A percentile compares a stretch with the other conserved stretches of the same genome.
phyloP scores from a whole-genome alignment of 2,888 invertebrate species.

The Incurvaria masculella region DNA sequence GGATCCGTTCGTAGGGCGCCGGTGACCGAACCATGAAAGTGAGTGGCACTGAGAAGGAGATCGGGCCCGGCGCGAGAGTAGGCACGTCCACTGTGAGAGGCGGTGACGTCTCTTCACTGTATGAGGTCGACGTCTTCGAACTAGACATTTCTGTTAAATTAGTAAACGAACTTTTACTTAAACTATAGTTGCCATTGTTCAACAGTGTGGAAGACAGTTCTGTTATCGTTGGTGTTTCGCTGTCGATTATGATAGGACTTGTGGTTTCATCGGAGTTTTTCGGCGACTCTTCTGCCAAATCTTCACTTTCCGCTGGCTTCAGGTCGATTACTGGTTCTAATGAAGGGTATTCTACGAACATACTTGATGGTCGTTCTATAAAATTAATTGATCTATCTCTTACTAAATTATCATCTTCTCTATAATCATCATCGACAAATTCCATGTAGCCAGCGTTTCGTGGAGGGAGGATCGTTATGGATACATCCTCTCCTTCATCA shows the following conservation, averaged over 20 bases:
- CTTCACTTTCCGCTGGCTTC: not conserved
- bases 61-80: conserved; percentile 26
- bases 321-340: too few species aligned
- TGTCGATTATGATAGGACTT: not conserved
- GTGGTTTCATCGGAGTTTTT: not conserved
- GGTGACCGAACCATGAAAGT: not conserved
- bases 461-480: conserved; percentile 52
- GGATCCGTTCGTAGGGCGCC: not conserved
- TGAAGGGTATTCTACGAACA: conserved; percentile 21
- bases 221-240: not conserved
- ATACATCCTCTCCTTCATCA: conserved; percentile 80
- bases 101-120: not conserved
- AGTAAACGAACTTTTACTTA: too few species aligned
- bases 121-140: not conserved
- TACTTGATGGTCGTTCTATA: conserved; percentile 48
- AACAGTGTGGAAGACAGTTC: not conserved
- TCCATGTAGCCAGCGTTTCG: conserved; percentile 45
- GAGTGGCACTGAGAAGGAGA: not conserved
- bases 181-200: conserved; percentile 1
- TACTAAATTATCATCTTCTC: conserved; percentile 34
- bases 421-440: conserved; percentile 42
- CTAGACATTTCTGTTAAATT: not conserved
- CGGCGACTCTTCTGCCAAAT: too few species aligned
- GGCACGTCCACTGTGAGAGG: conserved; percentile 21
- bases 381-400: conserved; percentile 56